phyloP scores from a whole-genome alignment of 2,113 vertebrate species.

The Myodes glareolus region DNA sequence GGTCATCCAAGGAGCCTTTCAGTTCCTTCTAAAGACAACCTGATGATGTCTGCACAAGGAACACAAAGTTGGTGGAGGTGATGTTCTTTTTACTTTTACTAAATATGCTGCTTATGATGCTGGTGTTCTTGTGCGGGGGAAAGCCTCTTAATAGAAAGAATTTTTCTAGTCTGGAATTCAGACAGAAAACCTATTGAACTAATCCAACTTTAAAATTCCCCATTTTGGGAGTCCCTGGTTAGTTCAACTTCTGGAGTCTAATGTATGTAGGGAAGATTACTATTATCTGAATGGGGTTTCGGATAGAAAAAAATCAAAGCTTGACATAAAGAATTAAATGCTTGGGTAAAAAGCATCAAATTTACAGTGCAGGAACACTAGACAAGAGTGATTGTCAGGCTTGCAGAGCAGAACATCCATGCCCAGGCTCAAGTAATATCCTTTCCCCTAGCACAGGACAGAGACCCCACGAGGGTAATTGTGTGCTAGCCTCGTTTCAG shows the following conservation, averaged over 20 bases:
- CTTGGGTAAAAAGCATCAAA: not conserved
- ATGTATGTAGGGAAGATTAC: not conserved
- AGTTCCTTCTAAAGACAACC: not conserved
- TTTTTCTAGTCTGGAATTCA: not conserved
- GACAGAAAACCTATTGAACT: not conserved
- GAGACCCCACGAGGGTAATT: not conserved
- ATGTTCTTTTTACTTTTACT: not conserved
- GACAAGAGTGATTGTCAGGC: not conserved
- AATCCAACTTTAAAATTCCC: not conserved
- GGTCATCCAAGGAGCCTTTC: not conserved
- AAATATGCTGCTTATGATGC: too few relatives aligned
- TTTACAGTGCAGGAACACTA: not conserved
- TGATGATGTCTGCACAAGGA: not conserved
- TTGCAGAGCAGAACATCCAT: not conserved
- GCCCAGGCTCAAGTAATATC: not conserved
- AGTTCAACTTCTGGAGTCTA: not conserved
- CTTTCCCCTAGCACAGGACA: not conserved
- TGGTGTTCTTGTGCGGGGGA: not conserved
- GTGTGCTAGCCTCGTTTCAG: not conserved
- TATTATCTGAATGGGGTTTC: not conserved
- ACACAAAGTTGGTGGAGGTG: not conserved
- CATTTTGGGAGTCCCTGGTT: not conserved
- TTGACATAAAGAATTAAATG: not conserved
- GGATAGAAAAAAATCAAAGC: not conserved
- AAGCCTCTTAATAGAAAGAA: too few relatives aligned